Base-by-base conservation (phyloP, 2,113 vertebrate genomes). In the Limnothrissa miodon region DNA sequence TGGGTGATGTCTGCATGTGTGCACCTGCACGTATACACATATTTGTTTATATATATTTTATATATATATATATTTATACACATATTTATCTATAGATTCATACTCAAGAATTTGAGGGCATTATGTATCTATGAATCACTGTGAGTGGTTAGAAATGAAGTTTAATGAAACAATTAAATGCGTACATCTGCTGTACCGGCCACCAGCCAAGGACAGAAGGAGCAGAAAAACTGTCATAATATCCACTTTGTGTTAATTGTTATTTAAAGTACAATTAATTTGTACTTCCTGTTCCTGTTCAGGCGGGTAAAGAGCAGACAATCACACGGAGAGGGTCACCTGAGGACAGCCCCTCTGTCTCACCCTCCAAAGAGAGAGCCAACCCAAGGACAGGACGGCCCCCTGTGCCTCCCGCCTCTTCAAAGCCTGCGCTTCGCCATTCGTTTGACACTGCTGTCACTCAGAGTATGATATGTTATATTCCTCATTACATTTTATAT, bases 291-390 rank as follows among this genome's bases (percentile, higher is more conserved):
- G 17, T 56, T 66, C 81, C 39, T 81, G 62, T 56, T 48, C 88
- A 93, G 92, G 88, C 90, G 46, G 83, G 80, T 81, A 44, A 90
- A 1, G 89, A 91, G 48, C 80, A 83, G 25, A 83, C 46, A 33
- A 87, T 91, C 78, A 86, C 86, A 0, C 89, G 91, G 78, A 88
- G 78, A 29, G 62, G 36, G 78, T 89, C 91, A 29, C 83, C 90
- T 53, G 84, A 85, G 45, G 44, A 81, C 29, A 78, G 80, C 86
- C 84, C 83, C 70, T 59, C 84, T 1, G 62, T 83, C 80, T 86
- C 83, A 80, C 86, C 86, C 1, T 85, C 86, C 39, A 87, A 87
- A 70, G 89, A 91, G 36, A 79, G 74, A 48, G 29, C 44, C 86
- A 85, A 21, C 78, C 90, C 88, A 7, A 91, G 85, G 81, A 90